Evolutionary conservation across 2,797 vertebrate species (phyloP).

Genomic region (Triplophysa yarkandensis): DNA sequence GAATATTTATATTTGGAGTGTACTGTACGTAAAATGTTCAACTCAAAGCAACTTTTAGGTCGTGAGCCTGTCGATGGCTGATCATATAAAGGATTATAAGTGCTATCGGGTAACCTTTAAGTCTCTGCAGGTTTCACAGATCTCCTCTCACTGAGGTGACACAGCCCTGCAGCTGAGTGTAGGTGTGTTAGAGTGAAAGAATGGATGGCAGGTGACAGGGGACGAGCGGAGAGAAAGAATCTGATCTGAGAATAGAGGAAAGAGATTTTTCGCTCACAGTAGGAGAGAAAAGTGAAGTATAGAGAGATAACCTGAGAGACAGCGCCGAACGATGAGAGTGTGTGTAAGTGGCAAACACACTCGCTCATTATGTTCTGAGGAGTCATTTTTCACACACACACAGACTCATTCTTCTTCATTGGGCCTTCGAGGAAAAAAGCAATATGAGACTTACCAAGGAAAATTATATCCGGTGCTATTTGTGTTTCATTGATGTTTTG

Average conservation of each 20-base stretch:
- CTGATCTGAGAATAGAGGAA: not conserved
- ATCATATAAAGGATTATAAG: not conserved
- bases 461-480: conserved; percentile 24
- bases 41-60: not conserved
- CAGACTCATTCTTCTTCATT: conserved; percentile 28
- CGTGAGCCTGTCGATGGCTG: not conserved
- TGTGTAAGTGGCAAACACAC: not conserved
- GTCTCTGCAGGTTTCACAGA: not conserved
- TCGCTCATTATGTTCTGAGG: conserved; percentile 37
- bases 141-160: not conserved
- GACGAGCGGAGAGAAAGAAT: conserved; percentile 3
- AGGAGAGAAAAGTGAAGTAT: conserved; percentile 25
- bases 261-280: conserved; percentile 21
- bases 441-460: conserved; percentile 15
- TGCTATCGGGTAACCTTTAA: not conserved
- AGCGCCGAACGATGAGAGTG: conserved; percentile 16
- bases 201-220: conserved; percentile 11
- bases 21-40: no score
- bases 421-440: conserved; percentile 31
- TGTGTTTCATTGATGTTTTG: conserved; percentile 12
- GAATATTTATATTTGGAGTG: not conserved
- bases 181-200: conserved; percentile 22
- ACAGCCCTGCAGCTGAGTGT: conserved; percentile 3
- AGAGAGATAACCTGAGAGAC: conserved; percentile 36
- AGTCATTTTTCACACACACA: conserved; percentile 35